These are phyloP conservation scores for Otolemur crassicaudatus DNA, from an alignment of 2,797 vertebrate species.

Conservation along the genomic window DNA sequence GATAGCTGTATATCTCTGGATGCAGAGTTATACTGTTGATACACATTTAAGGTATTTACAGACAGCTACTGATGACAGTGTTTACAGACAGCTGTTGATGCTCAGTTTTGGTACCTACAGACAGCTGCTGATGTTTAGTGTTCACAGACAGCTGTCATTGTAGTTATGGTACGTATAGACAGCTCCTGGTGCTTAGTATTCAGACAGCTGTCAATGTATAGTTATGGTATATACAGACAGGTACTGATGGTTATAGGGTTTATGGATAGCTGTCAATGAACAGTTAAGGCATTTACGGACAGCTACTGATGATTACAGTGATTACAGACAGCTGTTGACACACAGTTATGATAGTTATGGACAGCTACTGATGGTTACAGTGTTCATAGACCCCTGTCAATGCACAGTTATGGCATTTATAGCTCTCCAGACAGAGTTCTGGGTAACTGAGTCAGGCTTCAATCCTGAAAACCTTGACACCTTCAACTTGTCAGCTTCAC, in stretches of 20 bases:
- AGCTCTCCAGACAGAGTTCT: background rate
- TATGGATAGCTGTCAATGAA: background rate
- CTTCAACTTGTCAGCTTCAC: background rate
- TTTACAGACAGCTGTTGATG: background rate
- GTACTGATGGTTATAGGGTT: no score
- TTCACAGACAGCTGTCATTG: background rate
- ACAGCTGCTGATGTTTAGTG: background rate
- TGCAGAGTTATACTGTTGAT: background rate
- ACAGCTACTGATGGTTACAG: background rate
- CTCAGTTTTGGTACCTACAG: no score
- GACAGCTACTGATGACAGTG: background rate
- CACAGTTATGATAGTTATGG: no score
- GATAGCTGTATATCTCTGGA: background rate
- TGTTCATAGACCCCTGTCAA: background rate
- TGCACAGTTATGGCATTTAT: background rate
- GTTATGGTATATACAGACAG: no score
- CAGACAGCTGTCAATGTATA: no score
- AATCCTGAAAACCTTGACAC: background rate
- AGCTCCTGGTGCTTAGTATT: no score
- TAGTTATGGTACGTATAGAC: no score
- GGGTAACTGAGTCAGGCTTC: background rate
- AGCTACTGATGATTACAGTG: no score
- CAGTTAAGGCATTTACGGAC: background rate
- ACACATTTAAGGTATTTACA: background rate
- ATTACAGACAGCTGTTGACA: background rate